A percentile compares a stretch with the other conserved stretches of the same genome.
phyloP scores from a whole-genome alignment of 2,797 vertebrate species.

The Semotilus atromaculatus region DNA sequence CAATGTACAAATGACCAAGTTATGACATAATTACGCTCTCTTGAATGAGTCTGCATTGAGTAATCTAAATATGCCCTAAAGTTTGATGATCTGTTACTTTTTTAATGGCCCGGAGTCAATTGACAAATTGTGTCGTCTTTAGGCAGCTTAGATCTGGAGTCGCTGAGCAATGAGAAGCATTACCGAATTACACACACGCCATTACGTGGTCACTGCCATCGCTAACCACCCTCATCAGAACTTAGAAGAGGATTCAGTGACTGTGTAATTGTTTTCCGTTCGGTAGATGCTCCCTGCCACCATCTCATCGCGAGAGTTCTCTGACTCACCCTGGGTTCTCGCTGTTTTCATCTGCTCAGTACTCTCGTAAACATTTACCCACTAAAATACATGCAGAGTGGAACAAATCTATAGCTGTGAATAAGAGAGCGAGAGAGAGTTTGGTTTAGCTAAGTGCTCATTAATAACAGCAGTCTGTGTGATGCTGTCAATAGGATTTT shows the following conservation, averaged over 20 bases:
- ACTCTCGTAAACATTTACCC: background rate
- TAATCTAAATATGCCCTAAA: slow-evolving; percentile 23
- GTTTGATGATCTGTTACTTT: slow-evolving; percentile 44
- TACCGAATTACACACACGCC: slow-evolving; percentile 79
- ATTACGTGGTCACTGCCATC: slow-evolving; percentile 79
- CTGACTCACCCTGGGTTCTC: slow-evolving; percentile 66
- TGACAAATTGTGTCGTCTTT: slow-evolving; percentile 41
- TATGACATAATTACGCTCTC: slow-evolving; percentile 23
- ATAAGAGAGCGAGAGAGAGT: background rate
- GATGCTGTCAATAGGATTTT: background rate
- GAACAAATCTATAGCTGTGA: background rate
- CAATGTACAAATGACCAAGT: slow-evolving; percentile 28
- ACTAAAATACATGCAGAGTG: background rate
- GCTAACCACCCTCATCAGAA: slow-evolving; percentile 79
- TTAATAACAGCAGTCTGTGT: slow-evolving; percentile 7
- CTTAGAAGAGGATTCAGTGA: slow-evolving; percentile 78
- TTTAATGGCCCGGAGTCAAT: slow-evolving; percentile 33
- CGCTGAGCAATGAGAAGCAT: slow-evolving; percentile 79
- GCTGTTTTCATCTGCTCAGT: background rate
- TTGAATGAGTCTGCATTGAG: slow-evolving; percentile 36
- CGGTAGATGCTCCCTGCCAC: slow-evolving; percentile 70
- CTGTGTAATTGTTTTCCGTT: slow-evolving; percentile 84
- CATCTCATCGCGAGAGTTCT: slow-evolving; percentile 66
- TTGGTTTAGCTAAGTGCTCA: background rate
- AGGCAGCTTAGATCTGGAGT: slow-evolving; percentile 57